Percentiles rank a stretch among this genome's conserved stretches.
phyloP scores from a whole-genome alignment of 2,113 vertebrate genomes.

The Nibea coibor region DNA sequence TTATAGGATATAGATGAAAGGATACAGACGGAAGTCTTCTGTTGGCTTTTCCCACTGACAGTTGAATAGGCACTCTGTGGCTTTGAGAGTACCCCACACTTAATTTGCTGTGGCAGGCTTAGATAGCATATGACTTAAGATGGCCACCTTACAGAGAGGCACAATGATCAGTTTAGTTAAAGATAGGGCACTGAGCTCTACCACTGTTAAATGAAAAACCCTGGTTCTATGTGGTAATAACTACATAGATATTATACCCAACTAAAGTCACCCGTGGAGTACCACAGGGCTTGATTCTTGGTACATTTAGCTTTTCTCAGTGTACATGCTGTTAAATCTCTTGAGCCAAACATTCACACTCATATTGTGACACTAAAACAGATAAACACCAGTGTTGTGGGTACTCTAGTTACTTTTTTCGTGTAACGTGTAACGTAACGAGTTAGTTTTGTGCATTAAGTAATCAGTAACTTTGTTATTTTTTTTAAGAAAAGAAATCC shows the following conservation, averaged over 20 bases:
- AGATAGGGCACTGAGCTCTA: constrained; percentile 3
- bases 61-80: constrained; percentile 65
- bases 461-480: no score
- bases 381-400: background rate
- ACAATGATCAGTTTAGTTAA: constrained; percentile 8
- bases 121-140: constrained; percentile 49
- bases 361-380: background rate
- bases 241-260: background rate
- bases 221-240: background rate
- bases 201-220: background rate
- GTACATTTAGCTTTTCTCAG: background rate
- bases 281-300: constrained; percentile 17
- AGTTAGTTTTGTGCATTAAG: no score
- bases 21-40: constrained; percentile 69
- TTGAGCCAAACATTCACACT: background rate
- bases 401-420: no score
- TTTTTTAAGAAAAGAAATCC: no score
- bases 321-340: background rate
- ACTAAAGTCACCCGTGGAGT: constrained; percentile 4
- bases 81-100: constrained; percentile 43
- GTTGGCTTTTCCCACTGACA: constrained; percentile 76
- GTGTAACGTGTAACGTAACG: no score
- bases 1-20: constrained; percentile 76
- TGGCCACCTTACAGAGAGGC: constrained; percentile 54
- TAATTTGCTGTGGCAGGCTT: constrained; percentile 52